These are phyloP conservation scores for Pediacus dermestoides DNA, from an alignment of 2,888 invertebrate species.

Conservation along the genomic window DNA sequence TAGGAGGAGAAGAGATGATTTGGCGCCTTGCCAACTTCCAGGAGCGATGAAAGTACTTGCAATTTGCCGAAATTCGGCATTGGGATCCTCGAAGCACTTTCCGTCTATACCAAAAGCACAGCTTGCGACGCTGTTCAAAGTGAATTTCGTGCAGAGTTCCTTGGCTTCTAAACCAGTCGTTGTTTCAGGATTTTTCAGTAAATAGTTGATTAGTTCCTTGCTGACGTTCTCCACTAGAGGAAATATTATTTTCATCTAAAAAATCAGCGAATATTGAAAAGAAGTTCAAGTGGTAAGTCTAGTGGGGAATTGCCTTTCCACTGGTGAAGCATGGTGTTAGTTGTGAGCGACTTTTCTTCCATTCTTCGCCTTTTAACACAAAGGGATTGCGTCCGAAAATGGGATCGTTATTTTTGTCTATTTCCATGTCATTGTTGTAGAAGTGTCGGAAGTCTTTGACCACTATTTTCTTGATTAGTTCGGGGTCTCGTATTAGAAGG, in stretches of 20 bases:
- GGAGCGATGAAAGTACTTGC: too few species aligned
- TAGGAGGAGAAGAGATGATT: conserved; percentile 12
- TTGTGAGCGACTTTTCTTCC: conserved; percentile 52
- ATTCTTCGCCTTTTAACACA: conserved; percentile 48
- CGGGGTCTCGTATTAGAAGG: conserved; percentile 41
- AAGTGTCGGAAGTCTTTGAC: conserved; percentile 44
- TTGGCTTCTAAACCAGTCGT: conserved; percentile 42
- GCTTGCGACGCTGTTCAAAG: conserved; percentile 48
- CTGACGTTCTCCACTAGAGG: conserved; percentile 50
- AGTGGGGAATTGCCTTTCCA: conserved; percentile 51
- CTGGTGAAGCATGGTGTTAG: conserved; percentile 53
- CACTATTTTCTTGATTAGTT: conserved; percentile 41
- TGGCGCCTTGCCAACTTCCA: conserved; percentile 11
- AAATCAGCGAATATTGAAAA: conserved; percentile 12
- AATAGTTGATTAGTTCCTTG: conserved; percentile 44
- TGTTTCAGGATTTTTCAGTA: conserved; percentile 43
- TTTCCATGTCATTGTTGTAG: conserved; percentile 42
- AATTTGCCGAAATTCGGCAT: conserved; percentile 33
- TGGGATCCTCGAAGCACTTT: conserved; percentile 40
- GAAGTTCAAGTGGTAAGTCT: too few species aligned
- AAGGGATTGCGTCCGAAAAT: conserved; percentile 53
- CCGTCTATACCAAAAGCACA: conserved; percentile 51
- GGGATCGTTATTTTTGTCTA: conserved; percentile 49
- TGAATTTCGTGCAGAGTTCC: conserved; percentile 37
- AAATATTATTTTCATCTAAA: conserved; percentile 51